Evolutionary conservation across 2,888 invertebrate species (phyloP), one percentile per base, ranked within the genome.

Genomic region (Phrixothrix hirtus): DNA sequence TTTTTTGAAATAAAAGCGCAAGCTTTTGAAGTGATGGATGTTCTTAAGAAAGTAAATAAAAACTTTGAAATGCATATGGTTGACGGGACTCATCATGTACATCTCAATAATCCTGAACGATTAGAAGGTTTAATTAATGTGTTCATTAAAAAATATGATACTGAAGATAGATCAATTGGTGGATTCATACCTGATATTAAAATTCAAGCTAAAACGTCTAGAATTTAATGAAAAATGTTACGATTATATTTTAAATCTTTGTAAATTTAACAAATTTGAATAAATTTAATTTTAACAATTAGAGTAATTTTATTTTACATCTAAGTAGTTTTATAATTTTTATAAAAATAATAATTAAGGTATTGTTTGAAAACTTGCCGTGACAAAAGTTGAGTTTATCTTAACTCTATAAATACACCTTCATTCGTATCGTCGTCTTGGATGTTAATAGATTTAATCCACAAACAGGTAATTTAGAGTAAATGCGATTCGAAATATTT

Each of bases 81-180:
- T 1, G 35, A 17, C 2, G 35, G 35, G 2, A 35, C 35, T 2
- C 50, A 50, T 38, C 50, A 50, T 37, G 11, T 50, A 7, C 50
- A 50, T 37, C 37, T 50, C 11, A 14, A 29, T 7, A 29, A 37
- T 14, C 50, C 50, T 4, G 44, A 44, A 16, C 17, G 25, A 7
- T 26, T 50, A 13, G 27, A 10, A 12, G 38, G 37, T 14, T 11
- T 37, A 13, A 44, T 50, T 10, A 50, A 44, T 25, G 11, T 13
- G 2, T 50, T 50, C 38, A 44, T 50, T 12, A 11, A 27, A 9
- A 50, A 50, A 37, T 32, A 50, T 43, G 31, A 44, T 17, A 77
- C 37, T 79, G 79, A 61, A 3, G 32, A 32, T 32, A 32, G 32
- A 32, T 21, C 21, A 5, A 7, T 21, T 21, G 21, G 21, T 21